Evolutionary conservation across 1,140 invertebrate species (phyloP), one percentile per base, ranked within the genome.

Genomic region (Macrosteles quadrilineatus): DNA sequence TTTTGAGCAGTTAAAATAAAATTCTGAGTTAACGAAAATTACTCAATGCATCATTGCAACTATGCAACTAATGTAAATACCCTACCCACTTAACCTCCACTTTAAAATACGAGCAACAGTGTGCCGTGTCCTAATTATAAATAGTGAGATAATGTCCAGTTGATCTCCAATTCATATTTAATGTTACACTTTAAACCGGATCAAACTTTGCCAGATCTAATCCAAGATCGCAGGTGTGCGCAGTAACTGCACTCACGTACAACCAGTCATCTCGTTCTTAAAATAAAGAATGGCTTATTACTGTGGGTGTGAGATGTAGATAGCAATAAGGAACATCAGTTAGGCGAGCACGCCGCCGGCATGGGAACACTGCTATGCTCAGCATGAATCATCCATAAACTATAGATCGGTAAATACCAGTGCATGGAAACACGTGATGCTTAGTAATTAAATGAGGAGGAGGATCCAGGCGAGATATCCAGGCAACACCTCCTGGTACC

Each of bases 341-440:
- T 50, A 50, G 21, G 32, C 32, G 32, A 36, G 32, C 32, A 14
- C 32, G 32, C 32, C 4, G 32, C 32, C 2, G 55, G 55, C 25
- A 14, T 59, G 55, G 55, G 55, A 59, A 59, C 55, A 29, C 23
- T 11, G 55, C 55, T 29, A 59, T 11, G 47, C 21, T 17, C 36
- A 9, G 36, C 6, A 4, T 59, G 55, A 59, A 29, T 59, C 55
- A 59, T 23, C 21, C 21, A 59, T 59, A 59, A 59, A 59, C 14
- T 27, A 29, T 59, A 9, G 47, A 59, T 59, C 55, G 55, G 55
- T 59, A 59, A 59, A 59, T 59, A 59, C 55, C 55, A 30, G 55
- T 59, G 55, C 55, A 59, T 59, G 47, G 47, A 50, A 50, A 50
- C 47, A 50, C 47, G 47, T 50, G 55, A 59, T 14, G 55, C 55